phyloP scores from a whole-genome alignment of 2,888 invertebrate genomes.

The Ceratothoa steindachneri region DNA sequence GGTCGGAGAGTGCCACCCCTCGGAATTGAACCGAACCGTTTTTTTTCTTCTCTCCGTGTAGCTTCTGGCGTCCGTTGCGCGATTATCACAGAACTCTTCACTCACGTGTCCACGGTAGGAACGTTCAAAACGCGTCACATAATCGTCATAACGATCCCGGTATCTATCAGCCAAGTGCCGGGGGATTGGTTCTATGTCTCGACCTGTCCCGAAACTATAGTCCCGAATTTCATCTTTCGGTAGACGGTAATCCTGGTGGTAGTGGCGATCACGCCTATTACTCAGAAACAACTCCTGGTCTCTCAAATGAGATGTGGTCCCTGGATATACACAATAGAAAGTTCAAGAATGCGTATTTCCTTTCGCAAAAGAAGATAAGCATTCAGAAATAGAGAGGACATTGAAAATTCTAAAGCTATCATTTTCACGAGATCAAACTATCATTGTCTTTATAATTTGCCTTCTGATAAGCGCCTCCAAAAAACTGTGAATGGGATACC shows the following conservation, averaged over 20 bases:
- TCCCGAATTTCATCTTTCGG: constrained; percentile 50
- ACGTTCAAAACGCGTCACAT: constrained; percentile 32
- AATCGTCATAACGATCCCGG: constrained; percentile 46
- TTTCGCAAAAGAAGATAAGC: background rate
- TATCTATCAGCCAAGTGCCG: constrained; percentile 50
- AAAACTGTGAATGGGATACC: no score
- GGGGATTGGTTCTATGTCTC: constrained; percentile 48
- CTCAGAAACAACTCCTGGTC: background rate
- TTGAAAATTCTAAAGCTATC: no score
- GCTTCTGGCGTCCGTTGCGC: constrained; percentile 42
- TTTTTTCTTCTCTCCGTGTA: constrained; percentile 65
- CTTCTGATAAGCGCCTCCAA: no score
- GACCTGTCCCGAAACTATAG: constrained; percentile 33
- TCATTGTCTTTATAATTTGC: no score
- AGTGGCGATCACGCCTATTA: constrained; percentile 55
- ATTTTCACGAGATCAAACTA: no score
- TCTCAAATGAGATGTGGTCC: constrained; percentile 13
- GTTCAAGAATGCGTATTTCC: background rate
- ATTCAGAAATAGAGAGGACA: constrained; percentile 16
- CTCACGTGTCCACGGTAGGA: constrained; percentile 36
- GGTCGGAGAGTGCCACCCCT: constrained; percentile 47
- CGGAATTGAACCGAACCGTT: constrained; percentile 76
- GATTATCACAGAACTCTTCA: constrained; percentile 46
- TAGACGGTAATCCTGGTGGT: constrained; percentile 58
- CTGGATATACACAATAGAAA: background rate